Conservation (phyloP, 1,140 invertebrate species). For the Sipha flava region DNA sequence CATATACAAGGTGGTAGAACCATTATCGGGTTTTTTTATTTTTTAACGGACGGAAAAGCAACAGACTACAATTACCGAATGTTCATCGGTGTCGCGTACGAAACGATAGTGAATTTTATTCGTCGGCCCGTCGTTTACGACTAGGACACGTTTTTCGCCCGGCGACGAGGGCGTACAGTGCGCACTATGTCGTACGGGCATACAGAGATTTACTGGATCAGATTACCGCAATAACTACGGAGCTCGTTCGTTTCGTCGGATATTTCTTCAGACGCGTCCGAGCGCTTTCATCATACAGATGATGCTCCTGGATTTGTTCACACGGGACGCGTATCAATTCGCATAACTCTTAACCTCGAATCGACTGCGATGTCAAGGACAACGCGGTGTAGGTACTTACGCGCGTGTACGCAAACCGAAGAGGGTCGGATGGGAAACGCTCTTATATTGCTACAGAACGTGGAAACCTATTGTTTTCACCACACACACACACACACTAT, state of each 20-base stretch:
- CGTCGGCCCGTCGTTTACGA: no score
- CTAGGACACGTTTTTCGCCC: no score
- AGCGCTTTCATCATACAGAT: background rate
- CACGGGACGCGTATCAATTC: background rate
- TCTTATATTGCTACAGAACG: constrained; percentile 21
- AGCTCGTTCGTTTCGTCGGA: no score
- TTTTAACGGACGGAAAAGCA: background rate
- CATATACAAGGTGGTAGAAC: constrained; percentile 12
- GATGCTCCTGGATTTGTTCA: background rate
- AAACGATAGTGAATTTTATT: no score
- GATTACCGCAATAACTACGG: no score
- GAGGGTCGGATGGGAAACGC: constrained; percentile 24
- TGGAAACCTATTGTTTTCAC: constrained; percentile 31
- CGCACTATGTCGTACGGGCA: no score
- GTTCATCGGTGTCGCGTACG: no score
- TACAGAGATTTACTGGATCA: no score
- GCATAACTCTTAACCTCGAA: background rate
- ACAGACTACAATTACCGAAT: no score
- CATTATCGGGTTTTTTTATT: background rate
- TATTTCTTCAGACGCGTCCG: background rate
- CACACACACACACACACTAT: background rate
- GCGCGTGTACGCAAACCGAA: background rate
- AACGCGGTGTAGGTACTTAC: background rate
- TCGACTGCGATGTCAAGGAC: constrained; percentile 4
- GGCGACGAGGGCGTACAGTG: no score